These are phyloP conservation scores for Parus major DNA, from an alignment of 2,113 vertebrate genomes.

Conservation along the genomic window DNA sequence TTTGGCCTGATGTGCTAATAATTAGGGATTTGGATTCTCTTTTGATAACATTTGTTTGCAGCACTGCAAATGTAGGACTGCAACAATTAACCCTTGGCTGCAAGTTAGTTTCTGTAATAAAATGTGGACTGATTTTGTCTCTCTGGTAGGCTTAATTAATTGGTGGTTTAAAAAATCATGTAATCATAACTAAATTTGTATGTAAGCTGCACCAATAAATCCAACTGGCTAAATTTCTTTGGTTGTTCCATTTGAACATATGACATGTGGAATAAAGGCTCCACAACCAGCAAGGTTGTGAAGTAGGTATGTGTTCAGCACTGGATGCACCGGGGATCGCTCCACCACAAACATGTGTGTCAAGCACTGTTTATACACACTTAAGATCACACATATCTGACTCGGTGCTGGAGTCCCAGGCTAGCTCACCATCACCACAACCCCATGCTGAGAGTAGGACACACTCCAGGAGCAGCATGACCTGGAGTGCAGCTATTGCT, in stretches of 20 bases:
- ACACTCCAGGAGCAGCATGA: too few species aligned
- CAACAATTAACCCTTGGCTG: background rate
- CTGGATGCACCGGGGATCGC: too few species aligned
- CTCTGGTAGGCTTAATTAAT: background rate
- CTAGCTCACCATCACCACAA: too few species aligned
- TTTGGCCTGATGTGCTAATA: background rate
- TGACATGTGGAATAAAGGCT: too few species aligned
- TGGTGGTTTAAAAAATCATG: background rate
- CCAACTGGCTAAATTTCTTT: background rate
- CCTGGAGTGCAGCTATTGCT: too few species aligned
- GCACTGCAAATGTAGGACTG: background rate
- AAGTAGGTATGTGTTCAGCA: too few species aligned
- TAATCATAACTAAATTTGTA: background rate
- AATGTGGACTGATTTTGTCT: background rate
- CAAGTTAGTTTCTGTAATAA: background rate
- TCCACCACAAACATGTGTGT: too few species aligned
- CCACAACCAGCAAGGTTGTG: too few species aligned
- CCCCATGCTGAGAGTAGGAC: too few species aligned
- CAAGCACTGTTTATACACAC: too few species aligned
- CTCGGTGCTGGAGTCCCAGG: too few species aligned
- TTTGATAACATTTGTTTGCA: background rate
- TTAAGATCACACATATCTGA: too few species aligned
- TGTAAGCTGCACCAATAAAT: background rate
- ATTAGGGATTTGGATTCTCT: background rate
- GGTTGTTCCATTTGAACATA: background rate